Evolutionary conservation across 92 coral and sea anemone species (phyloP), one percentile per base, ranked within the genome.

Genomic region (Ricordea florida): DNA sequence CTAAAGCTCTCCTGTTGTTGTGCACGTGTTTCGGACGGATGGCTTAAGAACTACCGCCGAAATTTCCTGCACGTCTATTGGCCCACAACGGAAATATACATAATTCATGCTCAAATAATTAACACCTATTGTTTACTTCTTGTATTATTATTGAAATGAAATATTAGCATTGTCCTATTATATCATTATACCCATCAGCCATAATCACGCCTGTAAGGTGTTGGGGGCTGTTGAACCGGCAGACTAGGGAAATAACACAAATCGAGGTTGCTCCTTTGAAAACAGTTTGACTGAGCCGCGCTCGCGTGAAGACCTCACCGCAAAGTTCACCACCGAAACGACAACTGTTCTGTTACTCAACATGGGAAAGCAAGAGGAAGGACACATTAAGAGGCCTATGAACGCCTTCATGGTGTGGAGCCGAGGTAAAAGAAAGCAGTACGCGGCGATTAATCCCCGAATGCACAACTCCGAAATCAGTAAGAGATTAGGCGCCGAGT

Each of bases 161-260:
- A 96, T 96, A 96, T 96, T 96, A 87, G 99, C 97, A 96, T 96
- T 96, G 99, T 93, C 97, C 97, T 89, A 96, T 96, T 96, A 96
- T 96, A 91, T 87, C 96, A 85, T 93, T 90, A 92, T 88, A 91
- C 62, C 94, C 93, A 87, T 91, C 97, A 91, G 83, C 87, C 87
- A 84, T 96, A 96, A 96, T 96, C 97, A 96, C 97, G 98, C 93
- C 91, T 90, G 78, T 32, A 49, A 83, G 88, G 83, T 87, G 92
- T 71, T 83, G 79, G 51, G n/a, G 73, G 87, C 86, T 60, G 85
- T 80, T 76, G 80, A 66, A 84, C 79, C 83, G 87, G 72, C 69
- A 85, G 76, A 57, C 68, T 53, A 38, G 57, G 84, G 76, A 81
- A 86, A 91, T 87, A 91, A 87, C 79, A n/a, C n/a, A 79, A 85